Evolutionary conservation across 2,888 invertebrate genomes (phyloP).

Genomic region (Gandaritis pyraliata): DNA sequence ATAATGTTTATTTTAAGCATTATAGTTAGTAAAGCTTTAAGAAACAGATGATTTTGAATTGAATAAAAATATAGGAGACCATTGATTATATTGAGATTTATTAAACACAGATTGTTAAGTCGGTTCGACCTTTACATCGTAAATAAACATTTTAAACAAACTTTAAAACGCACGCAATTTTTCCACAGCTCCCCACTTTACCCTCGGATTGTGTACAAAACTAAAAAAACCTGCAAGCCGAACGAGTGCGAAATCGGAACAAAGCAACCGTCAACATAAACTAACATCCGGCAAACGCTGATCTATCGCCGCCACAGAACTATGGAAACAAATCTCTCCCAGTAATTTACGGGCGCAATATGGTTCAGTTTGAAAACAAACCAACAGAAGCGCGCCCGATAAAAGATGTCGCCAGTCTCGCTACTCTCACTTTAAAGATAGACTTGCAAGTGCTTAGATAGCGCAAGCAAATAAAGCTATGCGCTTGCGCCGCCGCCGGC

Average conservation of each 20-base stretch:
- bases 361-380: constrained; percentile 76
- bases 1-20: no score
- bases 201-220: constrained; percentile 35
- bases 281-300: constrained; percentile 79
- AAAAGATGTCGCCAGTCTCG: constrained; percentile 78
- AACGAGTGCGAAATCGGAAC: constrained; percentile 73
- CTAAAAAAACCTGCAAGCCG: constrained; percentile 58
- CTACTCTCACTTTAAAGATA: constrained; percentile 73
- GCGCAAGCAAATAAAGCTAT: constrained; percentile 61
- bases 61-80: no score
- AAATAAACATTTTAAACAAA: no score
- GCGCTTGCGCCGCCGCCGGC: constrained; percentile 51
- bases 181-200: constrained; percentile 7
- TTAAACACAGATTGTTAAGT: no score
- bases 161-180: not conserved
- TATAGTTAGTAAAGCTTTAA: no score
- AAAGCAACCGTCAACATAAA: constrained; percentile 78
- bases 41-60: no score
- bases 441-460: constrained; percentile 66
- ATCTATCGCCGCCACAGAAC: constrained; percentile 80
- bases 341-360: constrained; percentile 80
- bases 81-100: no score
- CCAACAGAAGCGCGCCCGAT: constrained; percentile 74
- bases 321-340: constrained; percentile 82
- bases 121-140: no score